Conservation (phyloP, 2,113 vertebrate genomes). For the Ornithorhynchus anatinus region DNA sequence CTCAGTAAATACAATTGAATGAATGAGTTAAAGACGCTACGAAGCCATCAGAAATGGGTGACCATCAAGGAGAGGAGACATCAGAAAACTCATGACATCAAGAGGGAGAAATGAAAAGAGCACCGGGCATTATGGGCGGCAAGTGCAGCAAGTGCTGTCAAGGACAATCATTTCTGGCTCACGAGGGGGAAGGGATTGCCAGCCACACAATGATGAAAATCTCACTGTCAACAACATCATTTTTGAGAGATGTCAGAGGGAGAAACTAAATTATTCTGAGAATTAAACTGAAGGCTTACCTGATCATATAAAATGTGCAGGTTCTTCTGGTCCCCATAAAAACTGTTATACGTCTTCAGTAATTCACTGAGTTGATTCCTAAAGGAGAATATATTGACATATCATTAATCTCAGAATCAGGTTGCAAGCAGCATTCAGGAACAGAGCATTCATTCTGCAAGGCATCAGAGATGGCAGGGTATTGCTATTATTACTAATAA, state of each 20-base stretch:
- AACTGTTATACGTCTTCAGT: constrained; percentile 75
- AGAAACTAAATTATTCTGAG: neutral
- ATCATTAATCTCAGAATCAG: neutral
- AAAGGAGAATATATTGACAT: constrained; percentile 9
- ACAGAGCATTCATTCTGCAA: neutral
- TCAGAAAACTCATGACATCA: no score
- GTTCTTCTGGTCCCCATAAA: constrained; percentile 73
- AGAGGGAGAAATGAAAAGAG: no score
- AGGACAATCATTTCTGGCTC: no score
- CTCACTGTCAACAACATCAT: neutral
- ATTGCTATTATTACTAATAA: no score
- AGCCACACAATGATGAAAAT: neutral
- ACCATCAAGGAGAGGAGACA: no score
- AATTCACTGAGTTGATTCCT: constrained; percentile 73
- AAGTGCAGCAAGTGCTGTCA: no score
- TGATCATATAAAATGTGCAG: constrained; percentile 68
- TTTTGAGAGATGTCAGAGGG: neutral
- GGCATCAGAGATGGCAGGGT: neutral
- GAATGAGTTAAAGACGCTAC: no score
- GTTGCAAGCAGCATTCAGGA: neutral
- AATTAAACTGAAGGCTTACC: constrained; percentile 56
- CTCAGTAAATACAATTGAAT: no score
- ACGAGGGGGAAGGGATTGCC: no score
- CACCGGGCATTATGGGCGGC: no score
- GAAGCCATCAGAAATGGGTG: no score